Conservation (phyloP, 2,113 vertebrate species). For the Malurus elegans region DNA sequence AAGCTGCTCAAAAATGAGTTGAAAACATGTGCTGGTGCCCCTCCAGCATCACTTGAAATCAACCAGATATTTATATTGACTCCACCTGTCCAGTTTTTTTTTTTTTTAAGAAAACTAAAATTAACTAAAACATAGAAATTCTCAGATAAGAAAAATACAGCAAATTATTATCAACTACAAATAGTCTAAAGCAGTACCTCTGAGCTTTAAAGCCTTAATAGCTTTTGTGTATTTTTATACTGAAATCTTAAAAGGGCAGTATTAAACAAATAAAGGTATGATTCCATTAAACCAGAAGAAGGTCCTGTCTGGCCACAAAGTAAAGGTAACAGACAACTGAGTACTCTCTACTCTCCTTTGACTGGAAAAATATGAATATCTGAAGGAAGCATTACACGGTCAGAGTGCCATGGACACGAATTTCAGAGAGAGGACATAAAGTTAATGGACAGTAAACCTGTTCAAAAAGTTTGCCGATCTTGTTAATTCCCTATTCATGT, state of each 20-base stretch:
- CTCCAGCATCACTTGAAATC: neutral
- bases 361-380: neutral
- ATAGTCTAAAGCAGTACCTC: neutral
- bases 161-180: neutral
- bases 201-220: neutral
- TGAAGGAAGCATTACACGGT: neutral
- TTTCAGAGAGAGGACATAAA: neutral
- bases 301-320: neutral
- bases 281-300: neutral
- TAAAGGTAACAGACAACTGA: neutral
- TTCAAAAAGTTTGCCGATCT: neutral
- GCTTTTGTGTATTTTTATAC: neutral
- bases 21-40: neutral
- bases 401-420: neutral
- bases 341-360: neutral
- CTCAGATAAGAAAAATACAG: neutral
- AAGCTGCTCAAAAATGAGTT: neutral
- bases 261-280: neutral
- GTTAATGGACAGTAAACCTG: neutral
- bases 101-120: neutral
- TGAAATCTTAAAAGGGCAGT: neutral
- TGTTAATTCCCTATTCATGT: neutral
- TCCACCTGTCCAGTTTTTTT: neutral
- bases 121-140: neutral
- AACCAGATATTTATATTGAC: neutral